Conservation (phyloP, 2,888 invertebrate species). For the Athalia circularis region DNA sequence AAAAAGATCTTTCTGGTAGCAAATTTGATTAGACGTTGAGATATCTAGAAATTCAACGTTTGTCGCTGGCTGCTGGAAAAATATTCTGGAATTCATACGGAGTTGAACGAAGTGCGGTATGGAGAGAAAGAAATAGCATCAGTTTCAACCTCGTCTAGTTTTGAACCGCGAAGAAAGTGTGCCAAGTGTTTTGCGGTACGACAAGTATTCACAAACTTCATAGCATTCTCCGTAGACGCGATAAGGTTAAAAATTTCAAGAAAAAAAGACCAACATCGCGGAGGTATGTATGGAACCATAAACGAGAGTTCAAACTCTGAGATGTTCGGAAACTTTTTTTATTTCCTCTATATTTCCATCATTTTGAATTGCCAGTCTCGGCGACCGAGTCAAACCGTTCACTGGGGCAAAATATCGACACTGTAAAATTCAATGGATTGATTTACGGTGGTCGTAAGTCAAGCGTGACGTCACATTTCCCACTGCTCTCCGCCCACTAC, state of each 20-base stretch:
- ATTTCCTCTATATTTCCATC: background rate
- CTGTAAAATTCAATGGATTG: conserved; percentile 67
- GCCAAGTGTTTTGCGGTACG: conserved; percentile 42
- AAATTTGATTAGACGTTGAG: conserved; percentile 13
- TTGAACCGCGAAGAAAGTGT: conserved; percentile 38
- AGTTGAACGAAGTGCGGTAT: conserved; percentile 21
- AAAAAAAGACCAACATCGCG: background rate
- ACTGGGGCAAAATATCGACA: conserved; percentile 61
- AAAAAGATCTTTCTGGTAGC: background rate
- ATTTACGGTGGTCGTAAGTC: conserved; percentile 68
- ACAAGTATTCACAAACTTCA: conserved; percentile 21
- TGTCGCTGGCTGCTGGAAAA: conserved; percentile 2
- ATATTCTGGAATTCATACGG: conserved; percentile 9
- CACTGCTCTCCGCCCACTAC: conserved; percentile 44
- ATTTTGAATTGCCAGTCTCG: too few relatives aligned
- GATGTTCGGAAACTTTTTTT: background rate
- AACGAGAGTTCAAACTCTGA: background rate
- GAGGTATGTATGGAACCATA: conserved; percentile 7
- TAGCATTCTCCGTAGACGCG: conserved; percentile 2
- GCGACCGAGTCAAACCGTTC: conserved; percentile 1
- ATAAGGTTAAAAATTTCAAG: conserved; percentile 20
- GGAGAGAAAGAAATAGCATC: conserved; percentile 24
- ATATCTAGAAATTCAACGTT: conserved; percentile 2
- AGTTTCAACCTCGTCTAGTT: conserved; percentile 33
- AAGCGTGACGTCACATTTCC: conserved; percentile 59